Percentiles rank a stretch among this genome's conserved stretches.
phyloP scores from a whole-genome alignment of 2,113 vertebrate species.

The zebrafish (Danio rerio) region GRCz12tu NC_133199.1:24411001-24411500 shows the following conservation, averaged over 20 bases:
- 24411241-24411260: background rate
- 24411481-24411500: background rate
- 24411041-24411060: too few relatives aligned
- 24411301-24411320: background rate
- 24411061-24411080: too few relatives aligned
- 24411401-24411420: constrained; percentile 97
- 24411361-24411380: constrained; percentile 84
- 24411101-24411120: too few relatives aligned
- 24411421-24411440: constrained; percentile 94
- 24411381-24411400: constrained; percentile 96
- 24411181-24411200: background rate
- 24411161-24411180: too few relatives aligned
- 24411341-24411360: background rate
- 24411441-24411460: constrained; percentile 98
- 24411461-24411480: constrained; percentile 95
- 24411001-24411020: too few relatives aligned
- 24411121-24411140: too few relatives aligned
- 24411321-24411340: background rate
- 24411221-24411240: background rate
- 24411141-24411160: too few relatives aligned
- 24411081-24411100: too few relatives aligned
- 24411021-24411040: too few relatives aligned
- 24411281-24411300: background rate
- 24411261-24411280: background rate
- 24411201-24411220: background rate